Conservation (phyloP, 2,113 vertebrate species). For the Pseudonaja textilis region DNA sequence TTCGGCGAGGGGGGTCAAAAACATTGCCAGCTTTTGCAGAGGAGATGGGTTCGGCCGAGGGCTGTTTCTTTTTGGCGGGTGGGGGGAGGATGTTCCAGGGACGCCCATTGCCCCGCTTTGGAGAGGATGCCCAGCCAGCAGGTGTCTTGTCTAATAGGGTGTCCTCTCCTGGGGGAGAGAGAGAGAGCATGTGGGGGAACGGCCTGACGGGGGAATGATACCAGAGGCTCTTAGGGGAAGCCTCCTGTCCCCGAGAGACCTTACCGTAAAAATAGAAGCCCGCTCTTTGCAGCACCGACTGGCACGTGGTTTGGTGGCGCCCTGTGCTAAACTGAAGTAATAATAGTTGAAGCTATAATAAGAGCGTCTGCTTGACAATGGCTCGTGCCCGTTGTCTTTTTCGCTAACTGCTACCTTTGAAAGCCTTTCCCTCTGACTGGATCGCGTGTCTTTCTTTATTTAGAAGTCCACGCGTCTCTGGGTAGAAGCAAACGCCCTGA, state of each 20-base stretch:
- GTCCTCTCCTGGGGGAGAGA: neutral
- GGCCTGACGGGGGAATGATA: neutral
- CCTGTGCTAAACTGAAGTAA: neutral
- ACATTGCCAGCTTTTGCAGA: no score
- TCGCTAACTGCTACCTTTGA: neutral
- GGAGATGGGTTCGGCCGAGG: neutral
- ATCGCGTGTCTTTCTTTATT: neutral
- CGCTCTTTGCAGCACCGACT: neutral
- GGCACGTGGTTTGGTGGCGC: conserved; percentile 11
- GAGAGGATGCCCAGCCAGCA: no score
- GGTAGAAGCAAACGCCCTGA: neutral
- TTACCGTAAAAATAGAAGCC: neutral
- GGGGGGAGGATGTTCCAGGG: neutral
- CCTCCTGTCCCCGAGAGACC: neutral
- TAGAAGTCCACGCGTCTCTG: neutral
- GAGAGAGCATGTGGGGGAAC: neutral
- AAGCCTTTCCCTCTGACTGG: neutral
- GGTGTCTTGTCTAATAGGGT: neutral
- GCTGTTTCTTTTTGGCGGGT: no score
- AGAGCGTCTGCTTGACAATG: neutral
- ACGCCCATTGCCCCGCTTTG: neutral
- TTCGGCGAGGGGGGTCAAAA: neutral
- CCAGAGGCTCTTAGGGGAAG: neutral
- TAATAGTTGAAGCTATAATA: neutral
- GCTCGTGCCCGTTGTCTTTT: no score